Evolutionary conservation across 2,797 vertebrate species (phyloP), one percentile per base, ranked within the genome.

Genomic region (Linurgus olivaceus): DNA sequence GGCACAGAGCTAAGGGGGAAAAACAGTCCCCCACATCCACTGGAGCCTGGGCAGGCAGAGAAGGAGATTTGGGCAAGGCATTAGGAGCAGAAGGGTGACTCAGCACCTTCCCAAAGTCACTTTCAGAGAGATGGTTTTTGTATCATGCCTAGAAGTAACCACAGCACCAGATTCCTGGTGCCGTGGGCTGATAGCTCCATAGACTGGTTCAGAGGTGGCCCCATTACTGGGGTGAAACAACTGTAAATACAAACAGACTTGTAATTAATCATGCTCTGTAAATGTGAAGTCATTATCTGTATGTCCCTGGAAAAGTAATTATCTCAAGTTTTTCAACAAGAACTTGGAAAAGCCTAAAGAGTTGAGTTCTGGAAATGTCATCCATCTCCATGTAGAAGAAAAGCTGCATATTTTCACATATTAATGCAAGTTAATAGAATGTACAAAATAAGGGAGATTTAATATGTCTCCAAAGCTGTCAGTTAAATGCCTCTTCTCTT

Each of bases 251-350:
- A 93, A 91, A 82, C 87, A 80, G 79, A n/a, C 35, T 82, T 7
- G 57, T 54, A 59, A 92, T 90, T 91, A 61, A 94, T 79, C 82
- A 26, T 47, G 18, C 38, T 40, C 65, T 87, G 62, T 66, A 61
- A 66, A 71, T 51, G 77, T 66, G 55, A 73, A 79, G 59, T 70
- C 65, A 91, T 88, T 76, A 76, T 66, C 88, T 88, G 80, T 51
- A 47, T 38, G 78, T 84, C 78, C 66, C 84, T 93, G 94, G 38
- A 89, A 95, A 92, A 96, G 85, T 79, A 79, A 96, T 95, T 94
- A 86, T 61, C 88, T 70, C 61, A 4, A n/a, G 68, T 63, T 92
- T 90, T 68, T 91, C 92, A 81, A 1, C 25, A 80, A 47, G 76
- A 40, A 72, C 51, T 90, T 59, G 78, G 91, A 86, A 82, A 82